These are phyloP conservation scores for Tenthredo livida DNA, from an alignment of 2,888 invertebrate genomes.

Conservation along the genomic window DNA sequence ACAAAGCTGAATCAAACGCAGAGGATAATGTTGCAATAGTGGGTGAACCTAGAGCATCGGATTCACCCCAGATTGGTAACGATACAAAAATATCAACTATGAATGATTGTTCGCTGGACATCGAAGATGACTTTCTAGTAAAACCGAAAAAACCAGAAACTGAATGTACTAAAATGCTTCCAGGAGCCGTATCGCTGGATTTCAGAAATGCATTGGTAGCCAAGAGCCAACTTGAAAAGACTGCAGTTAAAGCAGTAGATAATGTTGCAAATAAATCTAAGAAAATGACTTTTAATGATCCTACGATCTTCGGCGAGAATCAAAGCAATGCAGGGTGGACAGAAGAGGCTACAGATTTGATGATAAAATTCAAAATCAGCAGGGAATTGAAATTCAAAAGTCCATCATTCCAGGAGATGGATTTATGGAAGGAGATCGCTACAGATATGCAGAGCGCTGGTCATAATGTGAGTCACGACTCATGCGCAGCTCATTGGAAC, in stretches of 20 bases:
- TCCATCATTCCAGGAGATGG: not conserved
- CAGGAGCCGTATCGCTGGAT: not conserved
- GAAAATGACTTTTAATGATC: not conserved
- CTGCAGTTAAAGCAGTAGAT: not conserved
- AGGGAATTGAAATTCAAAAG: slow-evolving; percentile 11
- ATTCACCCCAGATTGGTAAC: not conserved
- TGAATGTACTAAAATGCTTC: not conserved
- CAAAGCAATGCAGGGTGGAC: not conserved
- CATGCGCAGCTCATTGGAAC: not conserved
- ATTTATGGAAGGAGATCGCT: slow-evolving; percentile 34
- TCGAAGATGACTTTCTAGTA: not conserved
- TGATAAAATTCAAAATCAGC: slow-evolving; percentile 12
- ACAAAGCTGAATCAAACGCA: not conserved
- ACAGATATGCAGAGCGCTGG: slow-evolving; percentile 8
- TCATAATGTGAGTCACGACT: slow-evolving; percentile 2
- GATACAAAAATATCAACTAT: not conserved
- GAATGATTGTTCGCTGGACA: not conserved
- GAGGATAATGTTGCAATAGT: not conserved
- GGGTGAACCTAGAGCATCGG: not conserved
- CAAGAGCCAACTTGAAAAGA: not conserved
- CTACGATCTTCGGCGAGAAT: not conserved
- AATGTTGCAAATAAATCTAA: not conserved
- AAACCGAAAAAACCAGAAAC: not conserved
- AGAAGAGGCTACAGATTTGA: not conserved
- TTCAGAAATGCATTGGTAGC: not conserved